These are phyloP conservation scores for Apeira syringaria DNA, from an alignment of 2,888 invertebrate species.

Conservation along the genomic window DNA sequence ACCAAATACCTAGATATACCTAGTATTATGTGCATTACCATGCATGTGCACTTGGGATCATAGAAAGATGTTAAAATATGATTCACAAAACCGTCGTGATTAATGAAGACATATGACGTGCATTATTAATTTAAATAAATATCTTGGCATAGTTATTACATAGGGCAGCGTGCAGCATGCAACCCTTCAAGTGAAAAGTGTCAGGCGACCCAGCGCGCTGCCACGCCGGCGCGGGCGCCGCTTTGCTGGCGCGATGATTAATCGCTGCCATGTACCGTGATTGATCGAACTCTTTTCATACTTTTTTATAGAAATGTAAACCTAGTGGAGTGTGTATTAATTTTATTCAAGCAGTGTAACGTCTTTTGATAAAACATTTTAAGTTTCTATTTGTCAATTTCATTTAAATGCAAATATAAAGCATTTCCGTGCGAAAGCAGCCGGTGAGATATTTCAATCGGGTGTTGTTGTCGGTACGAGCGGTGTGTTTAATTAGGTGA, in stretches of 20 bases:
- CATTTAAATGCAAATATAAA: slow-evolving; percentile 55
- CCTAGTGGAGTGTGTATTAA: slow-evolving; percentile 30
- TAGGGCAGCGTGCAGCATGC: slow-evolving; percentile 23
- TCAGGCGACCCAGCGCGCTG: slow-evolving; percentile 20
- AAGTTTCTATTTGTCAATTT: slow-evolving; percentile 68
- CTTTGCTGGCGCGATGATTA: slow-evolving; percentile 67
- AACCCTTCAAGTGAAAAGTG: slow-evolving; percentile 52
- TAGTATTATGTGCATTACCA: no score
- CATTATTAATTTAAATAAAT: slow-evolving; percentile 18
- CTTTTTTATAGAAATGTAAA: slow-evolving; percentile 36
- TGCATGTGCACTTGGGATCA: no score
- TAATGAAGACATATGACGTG: slow-evolving; percentile 37
- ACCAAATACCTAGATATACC: no score
- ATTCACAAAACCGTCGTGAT: slow-evolving; percentile 24
- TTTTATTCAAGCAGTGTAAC: slow-evolving; percentile 52
- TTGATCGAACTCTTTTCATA: slow-evolving; percentile 64
- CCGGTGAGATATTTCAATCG: slow-evolving; percentile 43
- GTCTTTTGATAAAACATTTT: slow-evolving; percentile 57
- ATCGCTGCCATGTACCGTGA: slow-evolving; percentile 62
- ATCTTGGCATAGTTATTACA: slow-evolving; percentile 24
- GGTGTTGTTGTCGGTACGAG: slow-evolving; percentile 35
- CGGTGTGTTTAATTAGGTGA: slow-evolving; percentile 66
- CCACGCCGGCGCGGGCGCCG: no score
- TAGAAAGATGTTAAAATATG: slow-evolving; percentile 1
- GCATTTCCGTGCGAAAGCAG: slow-evolving; percentile 58